Base-by-base conservation (phyloP, 2,888 invertebrate genomes). In the Chalcis sispes region DNA sequence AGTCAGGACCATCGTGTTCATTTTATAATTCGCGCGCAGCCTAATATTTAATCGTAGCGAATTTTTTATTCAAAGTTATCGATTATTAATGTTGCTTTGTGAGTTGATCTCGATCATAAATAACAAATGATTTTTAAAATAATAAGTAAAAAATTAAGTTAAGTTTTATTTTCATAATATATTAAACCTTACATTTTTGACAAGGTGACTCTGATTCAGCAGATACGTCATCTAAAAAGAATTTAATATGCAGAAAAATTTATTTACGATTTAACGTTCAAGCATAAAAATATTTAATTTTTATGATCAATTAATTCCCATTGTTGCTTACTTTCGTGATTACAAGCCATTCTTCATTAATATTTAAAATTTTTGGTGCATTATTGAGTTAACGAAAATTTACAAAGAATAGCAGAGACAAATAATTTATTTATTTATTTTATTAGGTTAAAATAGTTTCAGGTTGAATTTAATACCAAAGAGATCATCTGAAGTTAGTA, bases 401-500 rank as follows among this genome's bases (percentile, higher is more conserved):
- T 48, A 46, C 10, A n/a, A n/a, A 42, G 36, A 15, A 52, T n/a
- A 29, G 3, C 27, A 3, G 7, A 62, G 4, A 62, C 52, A n/a
- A 54, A 54, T 2, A 56, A 62, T 46, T 69, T 36, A 62, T 27
- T 56, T 18, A 20, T 8, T 20, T 10, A 59, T 42, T 25, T 62
- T 27, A 29, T 0, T n/a, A 40, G 48, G 65, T 66, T 72, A 50
- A 20, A 7, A 29, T 15, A 23, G 18, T 10, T 20, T 50, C 10
- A 59, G 18, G 5, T 29, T 66, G 1, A 18, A 29, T 56, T 10
- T 2, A 61, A 50, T 48, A 36, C 5, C 4, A 42, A 42, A 65
- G 52, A 59, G 0, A n/a, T 32, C 27, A 13, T 13, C 36, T 69
- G 74, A 75, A 75, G 62, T 75, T 75, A 52, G 56, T 48, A 56